Evolutionary conservation across 2,113 vertebrate species (phyloP), one percentile per base, ranked within the genome.

Genomic region (Asarcornis scutulata): DNA sequence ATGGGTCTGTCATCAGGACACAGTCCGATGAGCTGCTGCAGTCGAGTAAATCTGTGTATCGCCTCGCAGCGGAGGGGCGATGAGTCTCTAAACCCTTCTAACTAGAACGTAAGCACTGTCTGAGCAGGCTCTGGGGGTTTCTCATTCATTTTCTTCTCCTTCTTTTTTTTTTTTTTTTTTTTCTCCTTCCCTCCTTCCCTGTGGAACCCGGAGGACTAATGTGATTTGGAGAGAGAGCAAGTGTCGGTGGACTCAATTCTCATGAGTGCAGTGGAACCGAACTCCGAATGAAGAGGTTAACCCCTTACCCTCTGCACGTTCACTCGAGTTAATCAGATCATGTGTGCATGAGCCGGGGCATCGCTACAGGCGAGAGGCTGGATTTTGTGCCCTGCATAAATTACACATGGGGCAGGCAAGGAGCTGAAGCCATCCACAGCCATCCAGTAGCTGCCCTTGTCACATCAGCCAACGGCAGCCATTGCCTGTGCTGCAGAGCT

Each of bases 181-280:
- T 68, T 74, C 13, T 88, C 74, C 93, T 77, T 14, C 46, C 46
- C 13, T 88, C 74, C 93, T 77, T 14, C 46, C 46, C 46, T 9
- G 8, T 52, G 83, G 74, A 95, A 46, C 48, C 66, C 53, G 34
- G 29, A 64, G 62, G 38, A 75, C 77, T 95, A 93, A 96, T 86
- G 63, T 40, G 74, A 95, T 95, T 96, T 93, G 73, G 66, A 91
- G 81, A 91, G 66, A 84, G 77, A 95, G 81, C 80, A 93, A 92
- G 86, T 86, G 94, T 86, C 91, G 72, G 48, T 31, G 66, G 91
- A 48, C 73, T 95, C 69, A 91, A 42, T 93, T 95, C 94, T 91
- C 91, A 34, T 87, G 50, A 59, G 63, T 55, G 20, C 73, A 81
- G 46, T 68, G 74, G 89, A 93, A 86, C 69, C 27, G 72, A 82